Percentiles rank a stretch among this genome's conserved stretches.
These are phyloP conservation scores for Micromesistius poutassou DNA, from an alignment of 2,797 vertebrate species.

Conservation along the genomic window DNA sequence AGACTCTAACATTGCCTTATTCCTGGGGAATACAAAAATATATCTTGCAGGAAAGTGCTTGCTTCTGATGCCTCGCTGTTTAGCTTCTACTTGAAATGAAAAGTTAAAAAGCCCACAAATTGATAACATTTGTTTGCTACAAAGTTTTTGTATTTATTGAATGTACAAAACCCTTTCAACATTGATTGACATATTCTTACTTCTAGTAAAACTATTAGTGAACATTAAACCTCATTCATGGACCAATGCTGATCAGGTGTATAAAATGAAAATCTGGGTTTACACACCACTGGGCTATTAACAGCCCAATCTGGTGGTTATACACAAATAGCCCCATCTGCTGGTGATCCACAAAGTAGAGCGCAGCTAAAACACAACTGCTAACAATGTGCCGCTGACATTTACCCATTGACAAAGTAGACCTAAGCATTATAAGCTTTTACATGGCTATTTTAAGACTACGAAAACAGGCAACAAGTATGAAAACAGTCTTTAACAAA, in stretches of 20 bases:
- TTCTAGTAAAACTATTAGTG: background rate
- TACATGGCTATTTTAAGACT: conserved; percentile 4
- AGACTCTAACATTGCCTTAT: conserved; percentile 40
- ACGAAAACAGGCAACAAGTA: background rate
- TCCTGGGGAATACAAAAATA: conserved; percentile 60
- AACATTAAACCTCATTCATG: background rate
- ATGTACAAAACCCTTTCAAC: background rate
- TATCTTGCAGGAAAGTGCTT: conserved; percentile 26
- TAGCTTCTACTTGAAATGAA: background rate
- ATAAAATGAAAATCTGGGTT: background rate
- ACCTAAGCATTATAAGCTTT: background rate
- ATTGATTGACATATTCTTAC: background rate
- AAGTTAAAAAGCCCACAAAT: background rate
- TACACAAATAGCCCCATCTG: background rate
- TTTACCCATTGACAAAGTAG: background rate
- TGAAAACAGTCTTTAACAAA: background rate
- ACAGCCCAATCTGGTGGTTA: background rate
- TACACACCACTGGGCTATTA: background rate
- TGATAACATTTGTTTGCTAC: background rate
- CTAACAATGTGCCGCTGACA: too few relatives aligned
- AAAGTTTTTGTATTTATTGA: conserved; percentile 6
- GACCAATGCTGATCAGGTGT: background rate
- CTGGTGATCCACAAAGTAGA: background rate
- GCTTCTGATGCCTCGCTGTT: conserved; percentile 27
- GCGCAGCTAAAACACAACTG: background rate